These are phyloP conservation scores for Karalla daura DNA, from an alignment of 2,797 vertebrate species.

Conservation along the genomic window DNA sequence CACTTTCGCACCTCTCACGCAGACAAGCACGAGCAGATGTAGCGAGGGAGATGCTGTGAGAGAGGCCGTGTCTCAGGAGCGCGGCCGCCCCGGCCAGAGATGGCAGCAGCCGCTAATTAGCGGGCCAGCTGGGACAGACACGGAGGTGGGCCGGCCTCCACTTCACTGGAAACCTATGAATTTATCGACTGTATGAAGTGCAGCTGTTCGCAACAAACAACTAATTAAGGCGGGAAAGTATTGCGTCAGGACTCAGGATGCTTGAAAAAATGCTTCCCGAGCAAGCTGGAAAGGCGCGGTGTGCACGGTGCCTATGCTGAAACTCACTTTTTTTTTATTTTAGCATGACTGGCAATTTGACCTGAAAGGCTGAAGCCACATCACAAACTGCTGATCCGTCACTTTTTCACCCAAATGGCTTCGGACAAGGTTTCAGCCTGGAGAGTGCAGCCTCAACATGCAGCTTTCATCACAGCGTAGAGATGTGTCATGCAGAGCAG, in stretches of 20 bases:
- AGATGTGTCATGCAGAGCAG: neutral
- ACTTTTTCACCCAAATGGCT: neutral
- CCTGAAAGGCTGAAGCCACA: slow-evolving; percentile 11
- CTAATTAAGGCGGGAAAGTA: neutral
- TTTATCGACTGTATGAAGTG: slow-evolving; percentile 21
- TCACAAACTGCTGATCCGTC: neutral
- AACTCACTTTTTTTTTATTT: fast-evolving
- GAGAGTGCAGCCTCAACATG: neutral
- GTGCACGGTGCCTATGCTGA: neutral
- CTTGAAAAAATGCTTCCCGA: neutral
- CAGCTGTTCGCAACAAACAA: slow-evolving; percentile 50
- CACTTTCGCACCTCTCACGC: slow-evolving; percentile 1
- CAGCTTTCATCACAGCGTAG: neutral
- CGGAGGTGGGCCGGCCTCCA: slow-evolving; percentile 18
- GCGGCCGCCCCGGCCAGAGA: too few species aligned
- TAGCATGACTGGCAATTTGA: neutral
- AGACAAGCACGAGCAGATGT: slow-evolving; percentile 6
- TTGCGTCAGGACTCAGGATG: neutral
- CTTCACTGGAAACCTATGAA: slow-evolving; percentile 27
- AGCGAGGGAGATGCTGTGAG: neutral
- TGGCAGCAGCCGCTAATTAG: slow-evolving; percentile 52
- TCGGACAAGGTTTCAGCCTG: neutral
- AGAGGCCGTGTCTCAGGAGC: too few species aligned
- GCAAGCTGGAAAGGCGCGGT: neutral
- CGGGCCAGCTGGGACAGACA: slow-evolving; percentile 41